Evolutionary conservation across 2,113 vertebrate species (phyloP), one percentile per base, ranked within the genome.

Genomic region (Haemorhous mexicanus): DNA sequence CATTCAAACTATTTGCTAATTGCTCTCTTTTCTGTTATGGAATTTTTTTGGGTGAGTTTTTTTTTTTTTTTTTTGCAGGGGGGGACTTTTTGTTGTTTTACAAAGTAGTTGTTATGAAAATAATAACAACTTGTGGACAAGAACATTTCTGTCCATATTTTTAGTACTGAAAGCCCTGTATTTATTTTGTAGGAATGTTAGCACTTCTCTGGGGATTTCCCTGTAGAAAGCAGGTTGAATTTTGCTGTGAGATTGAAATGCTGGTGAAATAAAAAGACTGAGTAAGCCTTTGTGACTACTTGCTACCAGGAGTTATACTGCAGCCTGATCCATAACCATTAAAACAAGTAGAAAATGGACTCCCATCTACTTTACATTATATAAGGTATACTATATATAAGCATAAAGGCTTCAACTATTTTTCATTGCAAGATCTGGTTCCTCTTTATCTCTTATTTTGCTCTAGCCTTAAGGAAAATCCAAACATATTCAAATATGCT

Each of bases 1-100:
- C 53, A 96, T 96, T 96, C 91, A 93, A 97, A 94, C 47, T 93
- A 97, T 96, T 95, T 89, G 69, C 88, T 96, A 97, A 96, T 96
- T 92, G 92, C 68, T 93, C 89, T 87, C 43, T 93, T 93, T 88
- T 89, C 83, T 94, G 78, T 85, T 68, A n/a, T 79, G 64, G 62
- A 32, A 33, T 6, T 55, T 72, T 77, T 33, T 27, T 39, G 39
- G 49, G 14, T 2, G 7, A 9, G 6, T 22, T 33, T 21, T 56
- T 47, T 56, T 35, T 75, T 82, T 91, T 39, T 67, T 58, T 32
- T 43, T 35, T 44, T 27, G 13, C 7, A 3, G 6, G 39, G 22
- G n/a, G 23, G 6, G 5, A 35, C 10, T 76, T 90, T 79, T 52
- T 80, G 33, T 94, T 89, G 70, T 79, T 96, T 89, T 43, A 84